These are phyloP conservation scores for Lithobates sylvaticus DNA, from an alignment of 2,797 vertebrate species.

Conservation along the genomic window DNA sequence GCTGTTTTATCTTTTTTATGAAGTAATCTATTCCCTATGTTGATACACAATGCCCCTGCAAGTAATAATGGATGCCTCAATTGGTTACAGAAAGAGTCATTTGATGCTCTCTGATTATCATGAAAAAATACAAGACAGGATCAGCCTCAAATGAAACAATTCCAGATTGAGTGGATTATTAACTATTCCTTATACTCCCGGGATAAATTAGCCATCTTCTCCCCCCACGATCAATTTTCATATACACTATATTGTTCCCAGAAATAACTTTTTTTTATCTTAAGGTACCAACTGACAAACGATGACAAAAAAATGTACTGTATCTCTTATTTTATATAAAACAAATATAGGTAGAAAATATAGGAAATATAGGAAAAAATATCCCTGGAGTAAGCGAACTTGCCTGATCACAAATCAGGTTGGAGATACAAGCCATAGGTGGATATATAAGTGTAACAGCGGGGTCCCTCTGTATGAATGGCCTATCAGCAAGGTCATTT, in stretches of 20 bases:
- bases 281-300: no score
- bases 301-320: no score
- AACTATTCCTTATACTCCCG: neutral
- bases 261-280: no score
- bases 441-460: no score
- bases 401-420: no score
- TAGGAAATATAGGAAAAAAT: neutral
- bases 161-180: slow-evolving; percentile 25
- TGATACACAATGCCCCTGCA: slow-evolving; percentile 10
- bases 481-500: neutral
- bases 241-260: no score
- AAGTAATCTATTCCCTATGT: slow-evolving; percentile 21
- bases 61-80: slow-evolving; percentile 17
- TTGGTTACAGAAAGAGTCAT: slow-evolving; percentile 3
- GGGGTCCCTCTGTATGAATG: no score
- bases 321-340: neutral
- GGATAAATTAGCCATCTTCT: neutral
- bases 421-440: no score
- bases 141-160: neutral
- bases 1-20: slow-evolving; percentile 12
- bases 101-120: slow-evolving; percentile 13
- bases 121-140: neutral
- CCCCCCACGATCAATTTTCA: neutral
- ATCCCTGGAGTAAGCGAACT: no score
- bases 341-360: neutral